Evolutionary conservation across 2,888 invertebrate species (phyloP).

Genomic region (Drosophila lutescens): DNA sequence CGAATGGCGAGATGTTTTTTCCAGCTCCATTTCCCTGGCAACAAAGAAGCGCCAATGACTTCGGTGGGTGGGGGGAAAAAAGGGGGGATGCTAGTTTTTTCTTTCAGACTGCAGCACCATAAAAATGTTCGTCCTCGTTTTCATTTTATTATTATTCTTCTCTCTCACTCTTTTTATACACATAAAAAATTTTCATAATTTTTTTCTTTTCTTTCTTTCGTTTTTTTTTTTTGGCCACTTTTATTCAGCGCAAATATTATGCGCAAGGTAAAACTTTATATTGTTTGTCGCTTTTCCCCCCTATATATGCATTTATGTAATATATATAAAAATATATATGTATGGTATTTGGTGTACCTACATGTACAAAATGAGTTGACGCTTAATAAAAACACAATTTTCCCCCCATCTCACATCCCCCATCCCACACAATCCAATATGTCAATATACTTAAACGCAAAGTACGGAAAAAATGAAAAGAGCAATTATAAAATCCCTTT

Average conservation of each 20-base stretch:
- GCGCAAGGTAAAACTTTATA: slow-evolving; percentile 39
- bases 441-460: slow-evolving; percentile 36
- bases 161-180: slow-evolving; percentile 15
- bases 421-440: slow-evolving; percentile 6
- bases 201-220: background rate
- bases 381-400: slow-evolving; percentile 33
- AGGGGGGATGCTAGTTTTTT: slow-evolving; percentile 15
- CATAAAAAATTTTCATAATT: slow-evolving; percentile 47
- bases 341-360: background rate
- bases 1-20: slow-evolving; percentile 33
- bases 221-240: slow-evolving; percentile 25
- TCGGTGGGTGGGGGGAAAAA: slow-evolving; percentile 13
- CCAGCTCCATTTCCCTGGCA: slow-evolving; percentile 39
- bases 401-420: background rate
- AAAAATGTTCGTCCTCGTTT: slow-evolving; percentile 49
- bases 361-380: slow-evolving; percentile 20
- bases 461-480: slow-evolving; percentile 16
- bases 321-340: slow-evolving; percentile 8
- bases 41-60: slow-evolving; percentile 42
- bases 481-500: slow-evolving; percentile 41
- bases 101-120: slow-evolving; percentile 33
- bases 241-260: slow-evolving; percentile 44
- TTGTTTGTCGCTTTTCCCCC: slow-evolving; percentile 18
- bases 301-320: slow-evolving; percentile 21
- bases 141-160: slow-evolving; percentile 47